phyloP scores from a whole-genome alignment of 2,888 invertebrate genomes.

The Trissolcus japonicus region DNA sequence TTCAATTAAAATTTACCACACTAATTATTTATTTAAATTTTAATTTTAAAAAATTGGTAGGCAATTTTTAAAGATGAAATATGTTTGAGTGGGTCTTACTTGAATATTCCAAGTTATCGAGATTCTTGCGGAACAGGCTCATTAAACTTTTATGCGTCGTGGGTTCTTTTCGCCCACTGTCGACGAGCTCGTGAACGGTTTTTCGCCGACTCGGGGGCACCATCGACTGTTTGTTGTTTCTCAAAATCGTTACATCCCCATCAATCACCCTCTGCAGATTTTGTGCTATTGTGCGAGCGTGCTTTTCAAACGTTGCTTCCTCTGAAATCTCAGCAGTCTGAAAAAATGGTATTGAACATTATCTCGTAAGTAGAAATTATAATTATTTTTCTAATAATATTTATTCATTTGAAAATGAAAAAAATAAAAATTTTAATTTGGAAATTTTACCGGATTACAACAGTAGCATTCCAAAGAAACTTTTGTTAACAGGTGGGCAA shows the following conservation, averaged over 20 bases:
- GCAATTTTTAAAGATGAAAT: too few relatives aligned
- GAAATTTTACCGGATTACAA: constrained; percentile 77
- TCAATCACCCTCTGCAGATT: constrained; percentile 89
- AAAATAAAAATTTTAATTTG: neutral
- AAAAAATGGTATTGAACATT: constrained; percentile 41
- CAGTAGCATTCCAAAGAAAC: constrained; percentile 91
- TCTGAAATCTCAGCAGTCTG: constrained; percentile 88
- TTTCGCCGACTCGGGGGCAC: constrained; percentile 88
- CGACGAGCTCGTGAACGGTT: constrained; percentile 92
- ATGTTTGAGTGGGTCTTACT: constrained; percentile 28
- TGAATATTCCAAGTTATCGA: constrained; percentile 56
- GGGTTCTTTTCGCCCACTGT: constrained; percentile 87
- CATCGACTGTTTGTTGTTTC: constrained; percentile 87
- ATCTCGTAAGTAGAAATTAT: too few relatives aligned
- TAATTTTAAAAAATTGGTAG: too few relatives aligned
- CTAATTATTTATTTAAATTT: too few relatives aligned
- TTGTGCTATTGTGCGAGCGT: constrained; percentile 93
- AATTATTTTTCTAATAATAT: too few relatives aligned
- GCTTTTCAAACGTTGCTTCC: constrained; percentile 82
- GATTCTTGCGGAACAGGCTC: constrained; percentile 63
- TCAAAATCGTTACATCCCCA: constrained; percentile 55
- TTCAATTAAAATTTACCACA: neutral
- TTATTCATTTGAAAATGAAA: neutral
- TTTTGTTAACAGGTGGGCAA: constrained; percentile 85
- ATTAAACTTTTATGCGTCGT: constrained; percentile 81